phyloP scores from a whole-genome alignment of 2,888 invertebrate genomes.

The Cecidostiba fungosa region DNA sequence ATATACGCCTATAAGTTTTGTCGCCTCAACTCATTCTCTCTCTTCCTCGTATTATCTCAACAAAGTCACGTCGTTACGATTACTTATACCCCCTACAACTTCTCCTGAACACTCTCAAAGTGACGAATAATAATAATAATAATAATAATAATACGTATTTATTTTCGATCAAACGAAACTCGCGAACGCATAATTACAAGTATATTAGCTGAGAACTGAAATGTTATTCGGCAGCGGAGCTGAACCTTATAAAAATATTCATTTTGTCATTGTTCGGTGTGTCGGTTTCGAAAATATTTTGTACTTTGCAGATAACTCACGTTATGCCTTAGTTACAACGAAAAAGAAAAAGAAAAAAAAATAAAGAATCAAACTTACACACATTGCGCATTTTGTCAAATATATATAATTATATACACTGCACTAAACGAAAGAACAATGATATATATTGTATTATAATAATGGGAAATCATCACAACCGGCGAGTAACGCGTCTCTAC shows the following conservation, averaged over 20 bases:
- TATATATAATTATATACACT: slow-evolving; percentile 1
- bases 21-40: slow-evolving; percentile 6
- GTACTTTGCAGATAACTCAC: slow-evolving; percentile 51
- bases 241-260: slow-evolving; percentile 57
- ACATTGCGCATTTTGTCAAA: background rate
- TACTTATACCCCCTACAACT: background rate
- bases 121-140: background rate
- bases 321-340: background rate
- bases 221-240: background rate
- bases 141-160: background rate
- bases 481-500: slow-evolving; percentile 23
- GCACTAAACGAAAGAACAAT: background rate
- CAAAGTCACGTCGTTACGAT: background rate
- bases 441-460: background rate
- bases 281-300: slow-evolving; percentile 48
- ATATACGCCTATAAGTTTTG: slow-evolving; percentile 43
- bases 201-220: background rate
- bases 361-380: background rate
- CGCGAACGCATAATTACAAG: background rate
- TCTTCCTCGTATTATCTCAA: background rate
- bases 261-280: slow-evolving; percentile 26
- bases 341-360: background rate
- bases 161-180: slow-evolving; percentile 6
- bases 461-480: slow-evolving; percentile 52
- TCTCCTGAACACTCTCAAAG: background rate